Percentiles rank a stretch among this genome's conserved stretches.
phyloP scores from a whole-genome alignment of 2,888 invertebrate species.

The Thecocarcelia acutangulata region DNA sequence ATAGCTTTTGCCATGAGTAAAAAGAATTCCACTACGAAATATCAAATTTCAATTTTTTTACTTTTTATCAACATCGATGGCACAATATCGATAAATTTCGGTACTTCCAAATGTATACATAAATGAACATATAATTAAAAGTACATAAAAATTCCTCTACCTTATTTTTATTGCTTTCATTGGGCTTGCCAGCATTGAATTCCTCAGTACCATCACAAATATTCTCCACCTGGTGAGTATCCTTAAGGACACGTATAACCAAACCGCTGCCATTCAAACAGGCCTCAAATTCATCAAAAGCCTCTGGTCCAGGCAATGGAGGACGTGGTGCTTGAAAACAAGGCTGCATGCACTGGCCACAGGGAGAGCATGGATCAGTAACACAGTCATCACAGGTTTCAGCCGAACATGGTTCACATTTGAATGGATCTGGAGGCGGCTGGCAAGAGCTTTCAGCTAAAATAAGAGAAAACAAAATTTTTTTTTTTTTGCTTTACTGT shows the following conservation, averaged over 20 bases:
- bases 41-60: no score
- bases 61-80: no score
- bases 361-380: slow-evolving; percentile 70
- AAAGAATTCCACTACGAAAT: no score
- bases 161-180: slow-evolving; percentile 67
- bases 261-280: slow-evolving; percentile 79
- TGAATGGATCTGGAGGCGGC: slow-evolving; percentile 64
- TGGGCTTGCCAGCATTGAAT: slow-evolving; percentile 64
- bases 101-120: neutral
- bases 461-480: neutral
- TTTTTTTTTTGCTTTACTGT: neutral
- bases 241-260: slow-evolving; percentile 79
- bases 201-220: slow-evolving; percentile 74
- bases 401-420: slow-evolving; percentile 54
- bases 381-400: slow-evolving; percentile 57
- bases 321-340: slow-evolving; percentile 73
- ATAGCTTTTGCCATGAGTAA: no score
- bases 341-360: slow-evolving; percentile 69
- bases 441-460: neutral
- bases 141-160: slow-evolving; percentile 51
- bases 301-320: slow-evolving; percentile 77
- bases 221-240: slow-evolving; percentile 77
- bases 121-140: neutral
- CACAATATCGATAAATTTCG: no score
- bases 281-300: slow-evolving; percentile 81